Evolutionary conservation across 1,140 invertebrate species (phyloP), one percentile per base, ranked within the genome.

Genomic region (Drosophila lini): DNA sequence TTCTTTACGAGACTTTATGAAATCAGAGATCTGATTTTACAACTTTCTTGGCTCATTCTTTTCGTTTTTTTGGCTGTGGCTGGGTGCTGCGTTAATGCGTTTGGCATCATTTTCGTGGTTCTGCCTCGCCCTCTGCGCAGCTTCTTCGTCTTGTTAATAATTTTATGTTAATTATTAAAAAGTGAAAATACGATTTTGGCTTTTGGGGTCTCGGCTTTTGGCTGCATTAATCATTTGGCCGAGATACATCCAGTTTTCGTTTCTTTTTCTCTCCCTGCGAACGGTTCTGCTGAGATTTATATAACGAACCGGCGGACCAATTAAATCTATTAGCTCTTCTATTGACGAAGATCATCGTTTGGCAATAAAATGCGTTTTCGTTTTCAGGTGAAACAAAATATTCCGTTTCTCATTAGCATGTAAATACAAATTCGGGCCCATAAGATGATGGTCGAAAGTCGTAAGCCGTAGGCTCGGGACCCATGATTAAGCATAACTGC

Each of bases 131-230:
- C 69, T 61, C 68, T 71, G 68, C 68, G 7, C 31, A 57, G 56
- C 71, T 47, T 74, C 59, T 36, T 63, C 58, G 52, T 52, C 77
- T 78, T 74, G 63, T 86, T 86, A 80, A 88, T 86, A 83, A 71
- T 81, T 80, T 83, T 79, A 88, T 91, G 89, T 91, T 79, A 91
- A 91, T 91, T 91, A 91, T 91, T 91, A 84, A 91, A 90, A 91
- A 91, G 88, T 91, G 88, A 91, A 91, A 91, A 91, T 81, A 75
- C 60, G 47, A 60, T 76, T 82, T 67, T 68, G 60, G 76, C 52
- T 65, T 79, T 74, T 74, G 63, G 76, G 80, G 48, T 80, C 78
- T 75, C 57, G 52, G 40, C 56, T 74, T 61, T 68, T 52, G 60
- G 65, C 53, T 77, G 76, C 76, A 80, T 80, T 80, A 80, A 80